Percentiles rank a stretch among this genome's conserved stretches.
phyloP scores from a whole-genome alignment of 2,888 invertebrate genomes.

The Entomobrya proxima region DNA sequence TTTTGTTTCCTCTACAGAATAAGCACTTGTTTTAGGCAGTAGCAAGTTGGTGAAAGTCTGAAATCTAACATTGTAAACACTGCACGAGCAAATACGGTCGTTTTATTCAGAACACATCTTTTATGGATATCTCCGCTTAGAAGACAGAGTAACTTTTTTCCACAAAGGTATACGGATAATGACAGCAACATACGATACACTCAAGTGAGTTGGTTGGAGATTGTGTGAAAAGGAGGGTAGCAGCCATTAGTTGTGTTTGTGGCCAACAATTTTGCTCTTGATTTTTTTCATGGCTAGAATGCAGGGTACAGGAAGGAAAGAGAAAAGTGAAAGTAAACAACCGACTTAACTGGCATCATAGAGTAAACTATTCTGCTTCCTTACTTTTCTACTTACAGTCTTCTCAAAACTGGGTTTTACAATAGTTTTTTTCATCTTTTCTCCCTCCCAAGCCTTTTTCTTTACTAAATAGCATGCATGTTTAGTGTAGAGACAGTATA shows the following conservation, averaged over 20 bases:
- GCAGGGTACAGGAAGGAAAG: neutral
- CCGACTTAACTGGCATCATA: neutral
- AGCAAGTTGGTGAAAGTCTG: too few species aligned
- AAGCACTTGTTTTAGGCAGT: neutral
- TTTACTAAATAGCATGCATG: neutral
- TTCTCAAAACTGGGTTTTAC: neutral
- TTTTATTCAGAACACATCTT: neutral
- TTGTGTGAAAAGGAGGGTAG: slow-evolving; percentile 1
- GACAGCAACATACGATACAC: neutral
- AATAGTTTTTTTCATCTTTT: slow-evolving; percentile 2
- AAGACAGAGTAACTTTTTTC: neutral
- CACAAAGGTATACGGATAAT: neutral
- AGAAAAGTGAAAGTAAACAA: slow-evolving; percentile 58
- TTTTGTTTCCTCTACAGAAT: neutral
- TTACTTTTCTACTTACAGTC: too few species aligned
- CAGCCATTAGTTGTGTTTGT: too few species aligned
- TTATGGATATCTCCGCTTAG: neutral
- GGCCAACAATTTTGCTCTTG: too few species aligned
- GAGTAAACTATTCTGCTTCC: neutral
- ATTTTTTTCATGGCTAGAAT: too few species aligned
- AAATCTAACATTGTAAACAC: too few species aligned
- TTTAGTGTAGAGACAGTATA: neutral
- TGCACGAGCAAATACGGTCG: too few species aligned
- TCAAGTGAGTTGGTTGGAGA: neutral
- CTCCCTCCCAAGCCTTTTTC: neutral